phyloP scores from a whole-genome alignment of 2,797 vertebrate species.

The Triplophysa yarkandensis region DNA sequence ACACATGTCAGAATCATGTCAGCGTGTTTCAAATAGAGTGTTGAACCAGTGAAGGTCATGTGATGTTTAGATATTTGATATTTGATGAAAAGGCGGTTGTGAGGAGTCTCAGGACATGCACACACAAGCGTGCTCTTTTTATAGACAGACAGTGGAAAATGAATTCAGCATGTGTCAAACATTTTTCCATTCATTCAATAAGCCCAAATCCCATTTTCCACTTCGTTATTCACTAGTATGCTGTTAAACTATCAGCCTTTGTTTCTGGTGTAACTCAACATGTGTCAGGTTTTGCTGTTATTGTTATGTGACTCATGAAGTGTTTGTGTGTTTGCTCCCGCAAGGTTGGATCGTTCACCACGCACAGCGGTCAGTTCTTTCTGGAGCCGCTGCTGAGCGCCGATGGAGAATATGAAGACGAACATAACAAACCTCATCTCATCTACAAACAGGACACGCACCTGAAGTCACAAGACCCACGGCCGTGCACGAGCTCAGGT shows the following conservation, averaged over 20 bases:
- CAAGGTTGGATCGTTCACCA: constrained; percentile 93
- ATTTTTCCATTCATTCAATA: constrained; percentile 2
- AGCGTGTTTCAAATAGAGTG: not conserved
- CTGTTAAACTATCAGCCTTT: not conserved
- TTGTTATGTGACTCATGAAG: not conserved
- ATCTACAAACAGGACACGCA: constrained; percentile 85
- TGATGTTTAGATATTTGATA: too few species aligned
- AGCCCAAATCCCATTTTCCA: constrained; percentile 1
- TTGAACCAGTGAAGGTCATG: not conserved
- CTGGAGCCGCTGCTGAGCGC: constrained; percentile 88
- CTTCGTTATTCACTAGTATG: not conserved
- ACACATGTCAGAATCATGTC: not conserved
- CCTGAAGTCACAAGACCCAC: constrained; percentile 62
- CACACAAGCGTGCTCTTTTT: not conserved
- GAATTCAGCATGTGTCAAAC: not conserved
- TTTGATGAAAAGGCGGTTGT: too few species aligned
- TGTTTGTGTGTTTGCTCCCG: constrained; percentile 41
- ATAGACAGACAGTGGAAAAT: not conserved
- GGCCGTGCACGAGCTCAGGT: constrained; percentile 88
- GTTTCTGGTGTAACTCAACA: not conserved
- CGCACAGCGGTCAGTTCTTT: constrained; percentile 90
- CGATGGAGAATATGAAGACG: constrained; percentile 82
- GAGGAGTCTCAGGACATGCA: not conserved
- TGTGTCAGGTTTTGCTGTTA: too few species aligned
- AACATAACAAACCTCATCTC: constrained; percentile 93